Conservation (phyloP, 2,888 invertebrate genomes). For the Didymodactylos carnosus region DNA sequence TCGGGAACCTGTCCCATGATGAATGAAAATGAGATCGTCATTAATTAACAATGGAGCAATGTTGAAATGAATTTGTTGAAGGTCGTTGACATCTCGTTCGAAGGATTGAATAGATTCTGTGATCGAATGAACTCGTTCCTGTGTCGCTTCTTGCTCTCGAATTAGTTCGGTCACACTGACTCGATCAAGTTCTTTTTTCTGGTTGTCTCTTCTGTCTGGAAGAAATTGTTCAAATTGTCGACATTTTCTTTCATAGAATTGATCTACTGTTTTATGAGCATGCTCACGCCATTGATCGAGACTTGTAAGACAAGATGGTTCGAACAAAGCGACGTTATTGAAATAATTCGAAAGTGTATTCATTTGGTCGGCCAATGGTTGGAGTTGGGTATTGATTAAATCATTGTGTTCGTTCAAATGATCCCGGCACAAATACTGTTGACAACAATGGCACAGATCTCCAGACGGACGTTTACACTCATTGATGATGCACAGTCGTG, state of each 20-base stretch:
- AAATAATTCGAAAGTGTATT: background rate
- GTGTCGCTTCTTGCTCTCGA: background rate
- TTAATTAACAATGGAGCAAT: background rate
- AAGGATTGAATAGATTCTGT: background rate
- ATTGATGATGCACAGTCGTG: background rate
- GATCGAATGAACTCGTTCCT: background rate
- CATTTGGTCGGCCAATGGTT: background rate
- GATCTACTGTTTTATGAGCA: background rate
- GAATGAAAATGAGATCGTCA: background rate
- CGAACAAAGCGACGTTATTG: background rate
- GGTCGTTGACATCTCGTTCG: background rate
- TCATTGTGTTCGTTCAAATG: background rate
- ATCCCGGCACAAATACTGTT: background rate
- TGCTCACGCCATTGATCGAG: background rate
- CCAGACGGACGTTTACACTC: background rate
- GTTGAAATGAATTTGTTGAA: background rate
- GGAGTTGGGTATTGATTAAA: background rate
- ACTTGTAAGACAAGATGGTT: background rate
- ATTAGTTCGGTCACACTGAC: background rate
- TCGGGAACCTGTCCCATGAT: no score
- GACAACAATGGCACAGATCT: background rate
- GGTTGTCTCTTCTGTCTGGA: background rate
- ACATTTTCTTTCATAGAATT: background rate
- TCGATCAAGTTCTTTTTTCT: background rate
- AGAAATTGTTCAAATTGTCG: background rate